A percentile compares a stretch with the other conserved stretches of the same genome.
These are phyloP conservation scores for Augochlora pura DNA, from an alignment of 1,140 invertebrate species.

Conservation along the genomic window DNA sequence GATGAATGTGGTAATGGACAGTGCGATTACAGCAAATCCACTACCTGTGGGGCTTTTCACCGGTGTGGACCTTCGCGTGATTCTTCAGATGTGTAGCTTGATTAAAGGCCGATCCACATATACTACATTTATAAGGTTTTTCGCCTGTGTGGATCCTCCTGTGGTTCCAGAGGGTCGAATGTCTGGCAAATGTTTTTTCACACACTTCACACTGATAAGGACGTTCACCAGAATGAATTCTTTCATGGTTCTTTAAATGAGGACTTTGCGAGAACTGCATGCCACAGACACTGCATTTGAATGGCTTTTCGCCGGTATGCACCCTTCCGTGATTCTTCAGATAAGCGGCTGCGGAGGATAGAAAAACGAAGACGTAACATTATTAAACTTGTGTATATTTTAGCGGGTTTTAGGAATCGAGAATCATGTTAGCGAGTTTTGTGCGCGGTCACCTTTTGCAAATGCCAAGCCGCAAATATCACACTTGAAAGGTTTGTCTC, in stretches of 20 bases:
- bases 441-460: constrained; percentile 84
- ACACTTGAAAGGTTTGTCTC: constrained; percentile 95
- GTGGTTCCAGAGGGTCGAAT: constrained; percentile 94
- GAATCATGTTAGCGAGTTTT: not conserved
- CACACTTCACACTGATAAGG: constrained; percentile 96
- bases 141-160: constrained; percentile 96
- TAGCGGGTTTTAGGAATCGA: too few relatives aligned
- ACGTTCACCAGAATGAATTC: constrained; percentile 93
- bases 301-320: constrained; percentile 91
- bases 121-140: constrained; percentile 92
- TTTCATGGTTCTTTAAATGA: constrained; percentile 95
- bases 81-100: constrained; percentile 94
- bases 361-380: too few relatives aligned
- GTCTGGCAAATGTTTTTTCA: constrained; percentile 92
- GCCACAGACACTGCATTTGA: constrained; percentile 92
- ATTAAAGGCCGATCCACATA: constrained; percentile 91
- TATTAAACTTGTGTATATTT: not conserved
- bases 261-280: constrained; percentile 94
- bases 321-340: constrained; percentile 95
- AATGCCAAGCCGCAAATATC: constrained; percentile 96
- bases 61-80: constrained; percentile 90
- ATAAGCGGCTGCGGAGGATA: constrained; percentile 84
- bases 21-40: too few relatives aligned
- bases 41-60: constrained; percentile 81
- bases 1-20: too few relatives aligned